Base-by-base conservation (phyloP, 2,888 invertebrate species). In the Meghimatium bilineatum region DNA sequence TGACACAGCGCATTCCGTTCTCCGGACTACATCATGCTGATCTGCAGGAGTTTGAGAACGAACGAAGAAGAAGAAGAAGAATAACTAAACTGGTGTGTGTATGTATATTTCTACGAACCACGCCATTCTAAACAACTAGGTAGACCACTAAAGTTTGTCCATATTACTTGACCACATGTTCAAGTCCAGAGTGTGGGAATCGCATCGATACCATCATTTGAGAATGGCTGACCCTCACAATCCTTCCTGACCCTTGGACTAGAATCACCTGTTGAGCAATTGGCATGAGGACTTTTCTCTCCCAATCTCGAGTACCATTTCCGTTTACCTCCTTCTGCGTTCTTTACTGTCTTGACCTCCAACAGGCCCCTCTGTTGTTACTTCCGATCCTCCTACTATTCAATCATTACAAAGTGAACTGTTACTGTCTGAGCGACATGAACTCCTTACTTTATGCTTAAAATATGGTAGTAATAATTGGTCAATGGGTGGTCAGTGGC, bases 161-260 rank as follows among this genome's bases (percentile, higher is more conserved):
- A 29, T n/a, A 20, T 20, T 3, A n/a, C n/a, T 3, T 26, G 38
- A 71, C 36, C 71, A 66, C 32, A 66, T 32, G 36, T 71, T 26
- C 23, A 26, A 26, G 36, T 26, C 38, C 38, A 71, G 71, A n/a
- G 38, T 71, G 71, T 71, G 71, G 36, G 71, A 71, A 71, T 38
- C 38, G 0, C 36, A 6, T 36, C 23, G 32, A 6, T 5, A n/a
- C 38, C 26, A 23, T 71, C 26, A 26, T 38, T 38, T 1, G 26
- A 23, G 20, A 38, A 71, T 26, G n/a, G 23, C 71, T 71, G 71
- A 71, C 71, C 71, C 36, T 71, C 38, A 38, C 26, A 38, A 38
- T 26, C 38, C 71, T 12, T 14, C n/a, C 26, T 71, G 71, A 38
- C 71, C 71, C 38, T 36, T 38, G 17, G 23, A 38, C n/a, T 38